phyloP scores from a whole-genome alignment of 2,797 vertebrate genomes.

The Pangasius sanitwongsei region DNA sequence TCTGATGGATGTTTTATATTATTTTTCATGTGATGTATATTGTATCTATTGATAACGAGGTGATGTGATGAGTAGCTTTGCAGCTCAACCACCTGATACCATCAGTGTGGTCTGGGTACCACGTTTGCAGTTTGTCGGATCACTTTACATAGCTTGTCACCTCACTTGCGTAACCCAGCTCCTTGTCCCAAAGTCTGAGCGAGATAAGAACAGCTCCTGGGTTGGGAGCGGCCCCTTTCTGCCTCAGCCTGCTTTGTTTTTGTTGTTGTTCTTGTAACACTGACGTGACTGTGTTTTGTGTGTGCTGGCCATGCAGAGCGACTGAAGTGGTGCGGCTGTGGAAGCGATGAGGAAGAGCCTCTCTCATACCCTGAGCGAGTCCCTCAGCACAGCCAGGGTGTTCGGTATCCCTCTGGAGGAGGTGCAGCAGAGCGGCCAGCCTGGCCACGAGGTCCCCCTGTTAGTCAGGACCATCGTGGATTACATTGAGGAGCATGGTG shows the following conservation, averaged over 20 bases:
- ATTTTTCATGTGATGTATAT: background rate
- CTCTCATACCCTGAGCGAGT: slow-evolving; percentile 94
- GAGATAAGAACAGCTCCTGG: background rate
- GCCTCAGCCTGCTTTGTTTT: background rate
- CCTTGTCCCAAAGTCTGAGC: background rate
- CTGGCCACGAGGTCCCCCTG: slow-evolving; percentile 91
- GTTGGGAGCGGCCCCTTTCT: background rate
- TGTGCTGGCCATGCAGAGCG: slow-evolving; percentile 71
- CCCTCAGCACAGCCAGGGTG: slow-evolving; percentile 88
- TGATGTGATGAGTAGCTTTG: background rate
- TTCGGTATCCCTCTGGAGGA: slow-evolving; percentile 97
- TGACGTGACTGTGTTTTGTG: background rate
- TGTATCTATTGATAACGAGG: background rate
- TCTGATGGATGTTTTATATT: background rate
- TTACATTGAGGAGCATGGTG: slow-evolving; percentile 98
- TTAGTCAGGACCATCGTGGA: slow-evolving; percentile 96
- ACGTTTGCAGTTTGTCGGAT: background rate
- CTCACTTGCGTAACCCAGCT: background rate
- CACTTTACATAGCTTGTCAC: slow-evolving; percentile 6
- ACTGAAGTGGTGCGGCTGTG: slow-evolving; percentile 91
- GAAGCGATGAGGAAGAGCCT: slow-evolving; percentile 99
- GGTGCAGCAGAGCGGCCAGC: slow-evolving; percentile 89
- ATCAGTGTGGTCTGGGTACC: slow-evolving; percentile 1
- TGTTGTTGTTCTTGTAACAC: slow-evolving; percentile 9
- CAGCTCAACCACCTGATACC: slow-evolving; percentile 44